A percentile compares a stretch with the other conserved stretches of the same genome.
phyloP scores from a whole-genome alignment of 2,888 invertebrate genomes.

The Agrochola lychnidis region DNA sequence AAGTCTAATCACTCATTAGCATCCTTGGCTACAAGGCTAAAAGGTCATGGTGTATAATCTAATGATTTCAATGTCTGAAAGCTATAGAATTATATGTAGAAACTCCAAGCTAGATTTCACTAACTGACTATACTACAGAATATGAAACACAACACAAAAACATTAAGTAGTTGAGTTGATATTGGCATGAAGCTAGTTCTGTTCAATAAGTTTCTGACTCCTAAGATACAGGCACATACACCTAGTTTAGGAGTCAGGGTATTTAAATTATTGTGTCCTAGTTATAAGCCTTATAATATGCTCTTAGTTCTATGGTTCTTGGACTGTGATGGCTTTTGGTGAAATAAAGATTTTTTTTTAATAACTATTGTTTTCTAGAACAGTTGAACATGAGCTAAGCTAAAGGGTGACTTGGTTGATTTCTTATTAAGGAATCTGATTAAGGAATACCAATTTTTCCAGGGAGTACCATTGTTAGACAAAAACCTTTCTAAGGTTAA shows the following conservation, averaged over 20 bases:
- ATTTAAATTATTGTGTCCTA: no score
- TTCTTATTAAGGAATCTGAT: neutral
- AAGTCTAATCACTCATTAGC: neutral
- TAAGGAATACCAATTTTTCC: slow-evolving; percentile 4
- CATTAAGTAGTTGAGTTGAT: neutral
- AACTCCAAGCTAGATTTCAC: neutral
- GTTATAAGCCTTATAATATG: no score
- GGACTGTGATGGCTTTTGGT: no score
- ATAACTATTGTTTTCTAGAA: slow-evolving; percentile 11
- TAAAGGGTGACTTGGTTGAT: neutral
- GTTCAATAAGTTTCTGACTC: no score
- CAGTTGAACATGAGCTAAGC: neutral
- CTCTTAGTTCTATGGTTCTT: no score
- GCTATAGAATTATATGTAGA: neutral
- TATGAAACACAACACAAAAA: slow-evolving; percentile 1
- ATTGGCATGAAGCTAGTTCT: neutral
- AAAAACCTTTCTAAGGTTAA: neutral
- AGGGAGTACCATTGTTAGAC: neutral
- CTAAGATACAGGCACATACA: no score
- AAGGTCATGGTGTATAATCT: neutral
- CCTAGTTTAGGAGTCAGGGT: no score
- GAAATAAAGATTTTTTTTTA: no score
- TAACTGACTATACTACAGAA: neutral
- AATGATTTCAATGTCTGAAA: neutral
- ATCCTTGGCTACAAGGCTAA: neutral